Base-by-base conservation (phyloP, 2,797 vertebrate species). In the Cynodonichthys magdalenae region DNA sequence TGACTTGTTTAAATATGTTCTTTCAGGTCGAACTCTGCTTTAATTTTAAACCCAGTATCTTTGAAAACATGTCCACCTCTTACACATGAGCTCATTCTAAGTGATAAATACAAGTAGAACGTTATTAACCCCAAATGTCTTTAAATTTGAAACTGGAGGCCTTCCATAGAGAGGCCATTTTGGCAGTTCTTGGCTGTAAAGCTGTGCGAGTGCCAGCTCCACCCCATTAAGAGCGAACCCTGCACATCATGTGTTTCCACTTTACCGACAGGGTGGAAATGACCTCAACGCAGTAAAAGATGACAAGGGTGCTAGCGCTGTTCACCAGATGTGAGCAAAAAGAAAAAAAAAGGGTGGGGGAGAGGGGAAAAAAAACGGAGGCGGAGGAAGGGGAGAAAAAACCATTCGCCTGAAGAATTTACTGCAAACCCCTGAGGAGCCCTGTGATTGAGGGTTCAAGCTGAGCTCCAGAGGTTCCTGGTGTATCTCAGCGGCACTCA, bases 251-350 rank as follows among this genome's bases (percentile, higher is more conserved):
- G 80, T 91, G 90, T 91, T 92, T 93, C 88, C 90, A 93, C 88
- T 93, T 91, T 92, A 86, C 88, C 74, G 86, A 92, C 87, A 90
- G 90, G 88, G 90, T 92, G 91, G 91, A 93, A 93, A 93, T 94
- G 92, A 93, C 89, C 91, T 94, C 90, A 93, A 89, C 87, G 77
- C 91, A 87, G 91, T 92, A 92, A 94, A 93, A 92, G 90, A 91
- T 92, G 91, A 91, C 89, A 87, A 87, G 88, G 90, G 89, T 87
- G 89, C 88, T 86, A 86, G 88, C 64, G 46, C 91, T 94, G 93
- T 90, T 90, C 88, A 89, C 91, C 92, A 94, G 91, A 94, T 94
- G 92, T 92, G 90, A 84, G 88, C 56, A 62, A 69, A 87, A 80
- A 63, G 68, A 80, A 60, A 79, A 62, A 68, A 75, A 77, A 53